These are phyloP conservation scores for Ecliptopera silaceata DNA, from an alignment of 2,888 invertebrate species.

Conservation along the genomic window DNA sequence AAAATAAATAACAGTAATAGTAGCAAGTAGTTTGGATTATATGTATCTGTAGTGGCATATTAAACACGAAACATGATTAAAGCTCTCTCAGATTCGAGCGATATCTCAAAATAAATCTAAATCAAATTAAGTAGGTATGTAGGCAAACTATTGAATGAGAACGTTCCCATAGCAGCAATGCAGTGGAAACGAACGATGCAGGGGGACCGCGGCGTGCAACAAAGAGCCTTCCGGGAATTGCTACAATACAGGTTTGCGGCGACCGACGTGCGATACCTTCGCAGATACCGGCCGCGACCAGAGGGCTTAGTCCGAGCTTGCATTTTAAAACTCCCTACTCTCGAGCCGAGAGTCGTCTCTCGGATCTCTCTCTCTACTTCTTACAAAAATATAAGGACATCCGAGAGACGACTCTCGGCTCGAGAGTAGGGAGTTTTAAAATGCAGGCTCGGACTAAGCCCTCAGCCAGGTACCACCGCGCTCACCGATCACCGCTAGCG, in stretches of 20 bases:
- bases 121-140: constrained; percentile 11
- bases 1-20: too few relatives aligned
- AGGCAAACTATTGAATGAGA: constrained; percentile 36
- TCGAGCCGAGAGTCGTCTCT: too few relatives aligned
- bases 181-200: constrained; percentile 47
- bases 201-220: constrained; percentile 66
- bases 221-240: constrained; percentile 81
- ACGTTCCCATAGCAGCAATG: constrained; percentile 57
- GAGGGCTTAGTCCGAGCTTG: too few relatives aligned
- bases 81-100: constrained; percentile 8
- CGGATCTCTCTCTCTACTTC: too few relatives aligned
- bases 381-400: too few relatives aligned
- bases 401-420: too few relatives aligned
- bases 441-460: too few relatives aligned
- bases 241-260: constrained; percentile 81
- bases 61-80: neutral
- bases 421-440: too few relatives aligned
- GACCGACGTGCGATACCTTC: constrained; percentile 81
- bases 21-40: too few relatives aligned
- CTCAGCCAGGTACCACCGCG: constrained; percentile 60
- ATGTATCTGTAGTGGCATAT: neutral
- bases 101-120: constrained; percentile 14
- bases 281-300: constrained; percentile 72
- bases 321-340: too few relatives aligned
- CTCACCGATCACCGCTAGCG: constrained; percentile 39